These are phyloP conservation scores for Ceratotherium simum DNA, from an alignment of 2,113 vertebrate genomes.

Conservation along the genomic window DNA sequence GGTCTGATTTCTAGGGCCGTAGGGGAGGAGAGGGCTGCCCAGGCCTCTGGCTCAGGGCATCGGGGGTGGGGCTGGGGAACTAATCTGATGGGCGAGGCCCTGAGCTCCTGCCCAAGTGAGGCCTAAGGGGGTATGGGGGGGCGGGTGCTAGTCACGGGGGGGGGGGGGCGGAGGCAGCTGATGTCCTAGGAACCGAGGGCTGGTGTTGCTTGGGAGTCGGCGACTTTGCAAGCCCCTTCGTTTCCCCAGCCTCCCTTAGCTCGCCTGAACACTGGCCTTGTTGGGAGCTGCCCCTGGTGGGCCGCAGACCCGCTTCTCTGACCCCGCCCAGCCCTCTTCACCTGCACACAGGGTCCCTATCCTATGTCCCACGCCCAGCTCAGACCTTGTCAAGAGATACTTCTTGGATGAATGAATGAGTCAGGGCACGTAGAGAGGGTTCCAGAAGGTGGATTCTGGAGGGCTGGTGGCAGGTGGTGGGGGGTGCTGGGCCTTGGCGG, in stretches of 20 bases:
- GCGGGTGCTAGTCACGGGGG: background rate
- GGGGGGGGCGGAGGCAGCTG: background rate
- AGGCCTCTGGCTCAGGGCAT: background rate
- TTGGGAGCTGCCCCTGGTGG: background rate
- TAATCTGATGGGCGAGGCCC: background rate
- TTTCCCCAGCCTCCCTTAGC: background rate
- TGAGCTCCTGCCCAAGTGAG: background rate
- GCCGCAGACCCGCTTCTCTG: background rate
- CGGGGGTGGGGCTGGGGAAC: background rate
- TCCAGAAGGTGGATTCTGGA: background rate
- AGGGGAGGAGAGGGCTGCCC: background rate
- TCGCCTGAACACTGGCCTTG: background rate
- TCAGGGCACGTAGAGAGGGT: background rate
- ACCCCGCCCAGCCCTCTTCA: background rate
- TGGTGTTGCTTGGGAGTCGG: accelerated
- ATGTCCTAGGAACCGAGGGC: background rate
- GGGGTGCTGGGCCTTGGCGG: background rate
- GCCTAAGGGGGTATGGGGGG: background rate
- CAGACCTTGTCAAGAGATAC: background rate
- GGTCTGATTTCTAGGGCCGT: background rate
- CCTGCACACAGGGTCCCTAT: background rate
- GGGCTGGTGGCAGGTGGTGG: background rate
- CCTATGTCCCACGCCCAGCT: background rate
- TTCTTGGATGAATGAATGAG: background rate
- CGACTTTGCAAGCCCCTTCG: background rate